Evolutionary conservation across 2,113 vertebrate genomes (phyloP).

Genomic region (Willisornis vidua): DNA sequence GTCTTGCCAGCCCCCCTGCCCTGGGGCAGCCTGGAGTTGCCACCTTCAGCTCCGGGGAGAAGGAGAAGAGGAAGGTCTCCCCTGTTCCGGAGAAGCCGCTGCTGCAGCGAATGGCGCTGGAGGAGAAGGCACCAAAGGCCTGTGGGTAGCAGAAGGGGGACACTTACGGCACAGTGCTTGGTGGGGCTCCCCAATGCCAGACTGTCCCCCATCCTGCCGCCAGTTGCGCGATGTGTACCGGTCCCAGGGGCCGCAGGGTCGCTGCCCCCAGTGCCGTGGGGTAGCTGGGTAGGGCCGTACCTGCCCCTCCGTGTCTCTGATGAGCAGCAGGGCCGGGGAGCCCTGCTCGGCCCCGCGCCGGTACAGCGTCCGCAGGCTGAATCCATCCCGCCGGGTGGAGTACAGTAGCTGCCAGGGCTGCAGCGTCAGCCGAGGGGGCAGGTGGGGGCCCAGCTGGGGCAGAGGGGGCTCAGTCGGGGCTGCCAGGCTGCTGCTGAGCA

Average conservation of each 20-base stretch:
- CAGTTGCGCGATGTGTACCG: neutral
- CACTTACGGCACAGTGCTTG: rapidly evolving
- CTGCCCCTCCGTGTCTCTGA: neutral
- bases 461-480: neutral
- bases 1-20: rapidly evolving
- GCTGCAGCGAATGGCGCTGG: conserved; percentile 67
- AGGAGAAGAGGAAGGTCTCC: conserved; percentile 81
- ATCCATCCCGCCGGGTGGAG: neutral
- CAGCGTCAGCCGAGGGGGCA: neutral
- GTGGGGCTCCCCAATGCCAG: rapidly evolving
- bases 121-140: conserved; percentile 77
- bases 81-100: conserved; percentile 77
- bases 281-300: neutral
- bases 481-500: neutral
- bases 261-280: neutral
- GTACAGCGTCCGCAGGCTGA: conserved; percentile 29
- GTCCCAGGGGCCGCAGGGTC: neutral
- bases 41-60: conserved; percentile 79
- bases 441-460: neutral
- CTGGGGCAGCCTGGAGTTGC: neutral
- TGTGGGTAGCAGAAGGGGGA: neutral
- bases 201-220: neutral
- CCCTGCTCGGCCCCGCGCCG: neutral
- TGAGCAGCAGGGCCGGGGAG: neutral
- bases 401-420: conserved; percentile 11